phyloP scores from a whole-genome alignment of 2,888 invertebrate genomes.

The Euzophera pinguis region DNA sequence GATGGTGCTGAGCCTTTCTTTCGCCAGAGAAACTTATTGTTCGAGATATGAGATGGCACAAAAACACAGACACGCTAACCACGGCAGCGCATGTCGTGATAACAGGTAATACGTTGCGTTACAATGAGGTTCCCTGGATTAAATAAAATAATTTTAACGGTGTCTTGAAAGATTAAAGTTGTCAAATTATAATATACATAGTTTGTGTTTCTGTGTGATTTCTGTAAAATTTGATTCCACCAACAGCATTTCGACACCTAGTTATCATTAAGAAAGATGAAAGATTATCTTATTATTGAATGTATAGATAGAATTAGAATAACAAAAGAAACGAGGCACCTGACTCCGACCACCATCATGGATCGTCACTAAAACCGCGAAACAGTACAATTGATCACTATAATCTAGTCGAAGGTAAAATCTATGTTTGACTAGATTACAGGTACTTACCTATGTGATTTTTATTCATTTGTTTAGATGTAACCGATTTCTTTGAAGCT shows the following conservation, averaged over 20 bases:
- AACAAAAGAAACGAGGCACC: slow-evolving; percentile 2
- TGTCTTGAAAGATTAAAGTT: neutral
- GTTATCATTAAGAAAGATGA: neutral
- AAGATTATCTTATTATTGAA: neutral
- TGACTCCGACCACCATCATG: neutral
- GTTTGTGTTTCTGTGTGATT: too few relatives aligned
- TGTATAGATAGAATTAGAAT: neutral
- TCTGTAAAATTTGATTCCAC: too few relatives aligned
- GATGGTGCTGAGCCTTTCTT: neutral
- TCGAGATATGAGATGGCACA: neutral
- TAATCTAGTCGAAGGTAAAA: too few relatives aligned
- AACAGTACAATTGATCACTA: too few relatives aligned
- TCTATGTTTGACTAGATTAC: too few relatives aligned
- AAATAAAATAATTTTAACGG: neutral
- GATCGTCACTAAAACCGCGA: too few relatives aligned
- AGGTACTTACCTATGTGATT: too few relatives aligned
- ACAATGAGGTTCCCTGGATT: slow-evolving; percentile 2
- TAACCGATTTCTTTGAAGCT: too few relatives aligned
- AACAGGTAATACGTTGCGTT: slow-evolving; percentile 4
- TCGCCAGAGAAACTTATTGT: neutral
- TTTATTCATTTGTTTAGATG: too few relatives aligned
- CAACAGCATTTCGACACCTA: neutral
- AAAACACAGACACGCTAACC: neutral
- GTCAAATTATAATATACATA: too few relatives aligned
- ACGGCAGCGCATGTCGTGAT: neutral